Percentiles rank a stretch among this genome's conserved stretches.
Evolutionary conservation across 1,140 invertebrate genomes (phyloP).

Genomic region (Lasaia peninsularis): DNA sequence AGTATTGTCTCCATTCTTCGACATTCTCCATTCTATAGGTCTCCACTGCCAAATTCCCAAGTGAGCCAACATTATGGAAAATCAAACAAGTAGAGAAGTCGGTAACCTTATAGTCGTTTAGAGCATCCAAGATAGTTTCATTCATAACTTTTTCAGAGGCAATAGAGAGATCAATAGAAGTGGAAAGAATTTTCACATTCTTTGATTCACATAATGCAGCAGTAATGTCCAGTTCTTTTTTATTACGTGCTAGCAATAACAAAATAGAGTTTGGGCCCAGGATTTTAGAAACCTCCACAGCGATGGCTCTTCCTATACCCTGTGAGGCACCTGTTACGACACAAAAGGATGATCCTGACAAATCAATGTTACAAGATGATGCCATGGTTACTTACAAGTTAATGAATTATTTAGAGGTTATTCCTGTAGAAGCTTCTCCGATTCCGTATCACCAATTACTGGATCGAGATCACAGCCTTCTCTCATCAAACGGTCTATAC

Average conservation of each 20-base stretch:
- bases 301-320: conserved; percentile 90
- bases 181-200: conserved; percentile 76
- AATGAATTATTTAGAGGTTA: conserved; percentile 28
- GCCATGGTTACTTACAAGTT: conserved; percentile 67
- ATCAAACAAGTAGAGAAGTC: conserved; percentile 85
- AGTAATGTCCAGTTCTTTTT: conserved; percentile 80
- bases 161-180: conserved; percentile 79
- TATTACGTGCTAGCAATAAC: conserved; percentile 87
- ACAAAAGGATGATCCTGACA: conserved; percentile 74
- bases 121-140: conserved; percentile 65
- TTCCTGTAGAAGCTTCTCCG: conserved; percentile 60
- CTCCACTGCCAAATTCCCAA: conserved; percentile 85
- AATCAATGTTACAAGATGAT: conserved; percentile 59
- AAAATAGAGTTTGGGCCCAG: conserved; percentile 82
- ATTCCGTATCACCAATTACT: conserved; percentile 64
- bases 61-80: conserved; percentile 93
- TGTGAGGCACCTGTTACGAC: conserved; percentile 92
- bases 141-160: conserved; percentile 71
- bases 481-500: conserved; percentile 61
- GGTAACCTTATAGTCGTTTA: conserved; percentile 50
- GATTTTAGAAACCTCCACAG: conserved; percentile 82
- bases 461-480: conserved; percentile 67
- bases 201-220: conserved; percentile 76
- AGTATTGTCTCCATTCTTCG: conserved; percentile 82
- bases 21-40: conserved; percentile 80